Percentiles rank a stretch among this genome's conserved stretches.
Conservation (phyloP, 2,888 invertebrate genomes). For the Digitonthophagus gazella region DNA sequence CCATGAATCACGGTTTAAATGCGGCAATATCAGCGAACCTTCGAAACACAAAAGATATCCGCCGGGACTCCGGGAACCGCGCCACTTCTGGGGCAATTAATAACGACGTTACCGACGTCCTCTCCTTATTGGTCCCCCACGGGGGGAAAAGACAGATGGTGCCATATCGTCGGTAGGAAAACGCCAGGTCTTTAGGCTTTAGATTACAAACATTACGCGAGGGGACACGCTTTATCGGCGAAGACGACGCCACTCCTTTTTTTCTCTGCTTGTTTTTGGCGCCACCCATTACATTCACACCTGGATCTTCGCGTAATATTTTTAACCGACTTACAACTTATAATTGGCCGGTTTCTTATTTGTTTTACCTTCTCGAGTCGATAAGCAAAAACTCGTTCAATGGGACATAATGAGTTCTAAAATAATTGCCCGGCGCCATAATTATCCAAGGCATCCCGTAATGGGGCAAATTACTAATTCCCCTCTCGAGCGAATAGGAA, state of each 20-base stretch:
- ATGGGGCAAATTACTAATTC: neutral
- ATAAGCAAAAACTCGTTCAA: neutral
- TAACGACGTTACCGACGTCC: conserved; percentile 9
- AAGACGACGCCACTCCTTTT: neutral
- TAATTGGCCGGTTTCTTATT: neutral
- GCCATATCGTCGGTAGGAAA: conserved; percentile 11
- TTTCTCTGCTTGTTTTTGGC: neutral
- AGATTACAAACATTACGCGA: conserved; percentile 14
- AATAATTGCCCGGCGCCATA: neutral
- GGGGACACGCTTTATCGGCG: conserved; percentile 9
- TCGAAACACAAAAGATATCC: conserved; percentile 14
- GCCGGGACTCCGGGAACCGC: conserved; percentile 2
- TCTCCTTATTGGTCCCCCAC: conserved; percentile 8
- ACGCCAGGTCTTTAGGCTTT: conserved; percentile 16
- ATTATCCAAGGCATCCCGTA: neutral
- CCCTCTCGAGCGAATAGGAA: neutral
- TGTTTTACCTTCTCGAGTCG: neutral
- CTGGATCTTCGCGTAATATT: neutral
- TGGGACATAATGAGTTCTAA: neutral
- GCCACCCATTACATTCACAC: neutral
- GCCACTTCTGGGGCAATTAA: conserved; percentile 14
- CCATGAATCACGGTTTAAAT: conserved; percentile 12
- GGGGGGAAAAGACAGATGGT: conserved; percentile 15
- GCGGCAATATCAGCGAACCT: conserved; percentile 7
- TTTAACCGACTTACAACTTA: neutral